Evolutionary conservation across 2,888 invertebrate species (phyloP), one percentile per base, ranked within the genome.

Genomic region (Onthophagus sagittarius): DNA sequence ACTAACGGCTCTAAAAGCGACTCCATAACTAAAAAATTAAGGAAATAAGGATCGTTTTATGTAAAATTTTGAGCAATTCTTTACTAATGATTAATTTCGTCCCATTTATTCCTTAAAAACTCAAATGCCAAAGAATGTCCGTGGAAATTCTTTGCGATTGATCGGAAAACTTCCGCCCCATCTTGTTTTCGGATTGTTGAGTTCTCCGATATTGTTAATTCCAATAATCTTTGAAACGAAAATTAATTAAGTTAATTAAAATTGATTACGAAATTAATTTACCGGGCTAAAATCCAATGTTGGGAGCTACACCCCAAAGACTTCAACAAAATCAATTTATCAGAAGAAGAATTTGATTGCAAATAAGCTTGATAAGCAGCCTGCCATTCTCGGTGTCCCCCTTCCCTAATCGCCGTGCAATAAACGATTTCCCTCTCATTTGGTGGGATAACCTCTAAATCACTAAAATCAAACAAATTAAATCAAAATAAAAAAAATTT

Each of bases 301-400:
- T 87, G 84, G 62, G 86, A 86, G 32, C 88, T 87, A 79, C 89
- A 89, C 65, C 89, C 89, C 64, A 89, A 79, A 0, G 89, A 86
- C 9, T 85, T 83, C 11, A 92, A 83, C 5, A 93, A 86, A 53
- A 88, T 86, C 71, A 87, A 87, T 78, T 90, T 90, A 79, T 93
- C 92, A 0, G 89, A 86, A 0, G 89, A 90, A 11, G 89, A 88
- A 67, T 85, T 85, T 0, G 86, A 82, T 5, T 81, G 81, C 69
- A 85, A 79, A 80, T 88, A 90, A 74, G 85, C 83, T 14, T 88
- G 84, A 81, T 89, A 90, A 15, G 90, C 89, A 80, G 90, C 91
- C 74, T 91, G 86, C 93, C 93, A 93, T 82, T 92, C 92, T 6
- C 85, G 86, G 76, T 88, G 87, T 0, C 88, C 88, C 0, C 92